These are phyloP conservation scores for Subanguina moxae DNA, from an alignment of 1,140 invertebrate species.

Conservation along the genomic window DNA sequence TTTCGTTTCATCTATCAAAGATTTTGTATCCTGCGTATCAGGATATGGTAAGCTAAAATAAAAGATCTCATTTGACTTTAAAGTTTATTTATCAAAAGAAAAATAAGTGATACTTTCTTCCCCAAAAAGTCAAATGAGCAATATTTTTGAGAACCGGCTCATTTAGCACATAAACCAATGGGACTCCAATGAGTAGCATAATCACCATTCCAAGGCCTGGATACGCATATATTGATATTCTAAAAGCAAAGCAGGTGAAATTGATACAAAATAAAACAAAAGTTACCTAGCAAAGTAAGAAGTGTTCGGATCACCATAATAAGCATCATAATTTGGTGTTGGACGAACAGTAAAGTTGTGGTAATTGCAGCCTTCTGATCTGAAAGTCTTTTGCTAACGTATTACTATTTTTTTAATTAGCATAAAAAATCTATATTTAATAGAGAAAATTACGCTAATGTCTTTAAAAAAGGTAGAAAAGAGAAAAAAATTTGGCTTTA, in stretches of 20 bases:
- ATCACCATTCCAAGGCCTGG: conserved; percentile 4
- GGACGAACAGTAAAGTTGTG: background rate
- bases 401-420: too few species aligned
- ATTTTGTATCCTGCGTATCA: background rate
- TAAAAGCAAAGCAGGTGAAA: background rate
- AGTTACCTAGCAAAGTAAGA: background rate
- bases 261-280: background rate
- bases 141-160: background rate
- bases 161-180: background rate
- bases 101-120: conserved; percentile 6
- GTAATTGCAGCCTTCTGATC: background rate
- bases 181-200: background rate
- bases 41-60: background rate
- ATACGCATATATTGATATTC: background rate
- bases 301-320: background rate
- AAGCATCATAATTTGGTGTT: background rate
- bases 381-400: too few species aligned
- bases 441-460: too few species aligned
- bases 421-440: too few species aligned
- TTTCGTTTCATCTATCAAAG: background rate
- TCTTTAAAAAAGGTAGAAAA: too few species aligned
- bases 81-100: background rate
- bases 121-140: background rate
- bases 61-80: background rate
- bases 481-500: too few species aligned